These are phyloP conservation scores for Myoxocephalus aenaeus DNA, from an alignment of 2,797 vertebrate genomes.

Conservation along the genomic window DNA sequence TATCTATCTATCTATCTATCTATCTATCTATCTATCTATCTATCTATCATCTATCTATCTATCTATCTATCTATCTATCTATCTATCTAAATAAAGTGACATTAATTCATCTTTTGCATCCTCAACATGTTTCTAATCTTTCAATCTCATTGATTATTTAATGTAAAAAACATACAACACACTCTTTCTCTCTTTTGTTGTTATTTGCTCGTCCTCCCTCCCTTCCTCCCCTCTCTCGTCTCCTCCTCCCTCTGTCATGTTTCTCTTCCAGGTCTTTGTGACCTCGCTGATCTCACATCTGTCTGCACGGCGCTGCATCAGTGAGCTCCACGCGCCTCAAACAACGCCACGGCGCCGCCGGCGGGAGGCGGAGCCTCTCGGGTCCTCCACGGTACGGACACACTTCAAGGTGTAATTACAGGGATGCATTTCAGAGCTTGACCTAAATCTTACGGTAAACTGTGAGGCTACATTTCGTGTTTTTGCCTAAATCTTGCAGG, in stretches of 20 bases:
- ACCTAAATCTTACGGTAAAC: constrained; percentile 16
- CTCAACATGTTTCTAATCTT: too few relatives aligned
- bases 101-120: too few relatives aligned
- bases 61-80: too few relatives aligned
- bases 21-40: too few relatives aligned
- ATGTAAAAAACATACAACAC: background rate
- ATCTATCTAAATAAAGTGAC: too few relatives aligned
- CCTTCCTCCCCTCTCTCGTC: constrained; percentile 2
- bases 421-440: constrained; percentile 46
- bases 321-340: background rate
- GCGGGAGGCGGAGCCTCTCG: constrained; percentile 12
- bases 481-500: constrained; percentile 12
- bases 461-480: constrained; percentile 21
- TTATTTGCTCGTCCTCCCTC: too few relatives aligned
- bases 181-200: background rate
- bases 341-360: background rate
- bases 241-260: background rate
- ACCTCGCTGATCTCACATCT: background rate
- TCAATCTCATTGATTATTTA: too few relatives aligned
- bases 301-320: background rate
- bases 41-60: background rate
- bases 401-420: constrained; percentile 50
- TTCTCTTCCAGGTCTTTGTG: constrained; percentile 4
- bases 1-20: too few relatives aligned
- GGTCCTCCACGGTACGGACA: background rate